phyloP scores from a whole-genome alignment of 2,113 vertebrate species.

The Pseudorasbora parva region DNA sequence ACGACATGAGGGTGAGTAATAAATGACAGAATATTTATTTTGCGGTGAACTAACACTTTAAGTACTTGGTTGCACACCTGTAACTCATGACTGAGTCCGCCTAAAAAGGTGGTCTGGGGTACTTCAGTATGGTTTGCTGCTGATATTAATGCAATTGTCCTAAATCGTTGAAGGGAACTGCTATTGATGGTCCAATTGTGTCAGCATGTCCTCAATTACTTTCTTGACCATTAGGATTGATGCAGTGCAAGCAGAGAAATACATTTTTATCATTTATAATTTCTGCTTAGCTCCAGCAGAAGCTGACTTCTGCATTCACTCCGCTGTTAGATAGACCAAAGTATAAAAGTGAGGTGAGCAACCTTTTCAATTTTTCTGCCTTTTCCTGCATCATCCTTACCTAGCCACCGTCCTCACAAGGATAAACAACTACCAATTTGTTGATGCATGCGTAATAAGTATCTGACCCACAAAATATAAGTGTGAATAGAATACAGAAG shows the following conservation, averaged over 20 bases:
- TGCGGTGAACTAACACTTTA: neutral
- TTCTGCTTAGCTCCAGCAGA: neutral
- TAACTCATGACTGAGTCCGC: neutral
- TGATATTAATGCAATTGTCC: neutral
- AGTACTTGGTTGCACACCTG: neutral
- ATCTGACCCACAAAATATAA: neutral
- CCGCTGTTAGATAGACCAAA: neutral
- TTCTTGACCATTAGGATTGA: too few species aligned
- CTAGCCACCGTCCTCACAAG: neutral
- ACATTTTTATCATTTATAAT: too few species aligned
- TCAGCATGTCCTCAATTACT: too few species aligned
- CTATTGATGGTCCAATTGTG: neutral
- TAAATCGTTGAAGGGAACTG: neutral
- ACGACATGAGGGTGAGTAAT: too few species aligned
- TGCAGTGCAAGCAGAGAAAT: too few species aligned
- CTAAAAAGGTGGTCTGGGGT: neutral
- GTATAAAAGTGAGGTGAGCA: neutral
- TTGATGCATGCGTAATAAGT: neutral
- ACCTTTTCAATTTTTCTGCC: neutral
- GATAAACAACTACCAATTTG: neutral
- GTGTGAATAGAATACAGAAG: neutral
- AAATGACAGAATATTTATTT: too few species aligned
- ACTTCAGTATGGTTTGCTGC: neutral
- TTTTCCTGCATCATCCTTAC: neutral
- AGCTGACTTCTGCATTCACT: neutral